Evolutionary conservation across 2,113 vertebrate species (phyloP).

Genomic region (Dicaeum eximium): DNA sequence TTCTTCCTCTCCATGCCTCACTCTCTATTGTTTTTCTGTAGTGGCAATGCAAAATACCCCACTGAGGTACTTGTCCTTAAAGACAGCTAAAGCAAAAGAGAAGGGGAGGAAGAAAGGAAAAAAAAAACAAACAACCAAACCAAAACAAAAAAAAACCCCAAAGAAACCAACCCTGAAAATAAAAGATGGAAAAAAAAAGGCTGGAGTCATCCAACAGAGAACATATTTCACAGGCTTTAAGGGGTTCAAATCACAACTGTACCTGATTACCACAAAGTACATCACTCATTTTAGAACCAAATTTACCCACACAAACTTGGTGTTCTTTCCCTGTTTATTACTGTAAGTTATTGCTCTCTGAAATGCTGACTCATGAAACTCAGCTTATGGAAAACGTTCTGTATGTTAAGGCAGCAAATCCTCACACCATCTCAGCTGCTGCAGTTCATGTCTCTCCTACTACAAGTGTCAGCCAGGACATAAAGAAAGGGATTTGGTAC

Average conservation of each 20-base stretch:
- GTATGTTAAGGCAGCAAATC: constrained; percentile 48
- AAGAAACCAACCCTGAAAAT: not conserved
- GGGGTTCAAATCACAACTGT: constrained; percentile 36
- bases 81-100: not conserved
- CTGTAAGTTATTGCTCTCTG: constrained; percentile 41
- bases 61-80: not conserved
- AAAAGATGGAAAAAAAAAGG: not conserved
- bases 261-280: constrained; percentile 49
- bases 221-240: constrained; percentile 44
- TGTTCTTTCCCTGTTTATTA: constrained; percentile 51
- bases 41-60: not conserved
- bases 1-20: not conserved
- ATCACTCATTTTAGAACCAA: constrained; percentile 59
- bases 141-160: not conserved
- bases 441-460: not conserved
- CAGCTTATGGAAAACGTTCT: constrained; percentile 12
- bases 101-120: not conserved
- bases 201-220: not conserved
- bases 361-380: constrained; percentile 62
- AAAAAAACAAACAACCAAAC: not conserved
- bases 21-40: not conserved
- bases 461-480: not conserved
- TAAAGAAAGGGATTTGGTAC: not conserved
- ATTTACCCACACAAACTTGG: constrained; percentile 60
- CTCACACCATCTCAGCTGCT: not conserved